Conservation (phyloP, 1,140 invertebrate genomes). For the Amyelois transitella region DNA sequence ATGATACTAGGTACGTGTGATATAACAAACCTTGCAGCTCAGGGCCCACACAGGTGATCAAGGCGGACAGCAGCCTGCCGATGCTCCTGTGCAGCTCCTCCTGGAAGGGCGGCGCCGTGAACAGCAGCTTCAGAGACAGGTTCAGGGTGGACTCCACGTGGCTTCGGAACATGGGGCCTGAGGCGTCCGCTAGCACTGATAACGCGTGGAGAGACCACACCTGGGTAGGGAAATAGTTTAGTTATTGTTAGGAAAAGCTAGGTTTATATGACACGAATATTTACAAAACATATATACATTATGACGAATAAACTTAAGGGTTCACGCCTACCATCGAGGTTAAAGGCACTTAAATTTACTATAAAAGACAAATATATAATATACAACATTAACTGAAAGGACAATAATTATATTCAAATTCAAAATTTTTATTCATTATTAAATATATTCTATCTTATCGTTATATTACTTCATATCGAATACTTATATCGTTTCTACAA, state of each 20-base stretch:
- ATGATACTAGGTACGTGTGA: too few species aligned
- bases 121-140: constrained; percentile 90
- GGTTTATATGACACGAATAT: too few species aligned
- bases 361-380: too few species aligned
- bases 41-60: constrained; percentile 98
- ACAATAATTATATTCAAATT: background rate
- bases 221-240: constrained; percentile 64
- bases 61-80: constrained; percentile 92
- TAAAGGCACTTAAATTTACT: too few species aligned
- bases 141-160: constrained; percentile 97
- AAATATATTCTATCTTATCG: too few species aligned
- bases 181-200: constrained; percentile 96
- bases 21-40: constrained; percentile 91
- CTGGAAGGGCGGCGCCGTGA: constrained; percentile 90
- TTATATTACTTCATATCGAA: too few species aligned
- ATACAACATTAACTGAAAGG: too few species aligned
- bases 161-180: constrained; percentile 97
- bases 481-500: too few species aligned
- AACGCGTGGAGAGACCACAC: constrained; percentile 98
- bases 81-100: constrained; percentile 94
- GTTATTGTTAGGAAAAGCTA: background rate
- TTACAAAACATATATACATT: too few species aligned
- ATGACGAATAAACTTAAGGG: too few species aligned
- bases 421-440: constrained; percentile 6
- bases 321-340: too few species aligned